Evolutionary conservation across 2,888 invertebrate genomes (phyloP).

Genomic region (Tetanocera ferruginea): DNA sequence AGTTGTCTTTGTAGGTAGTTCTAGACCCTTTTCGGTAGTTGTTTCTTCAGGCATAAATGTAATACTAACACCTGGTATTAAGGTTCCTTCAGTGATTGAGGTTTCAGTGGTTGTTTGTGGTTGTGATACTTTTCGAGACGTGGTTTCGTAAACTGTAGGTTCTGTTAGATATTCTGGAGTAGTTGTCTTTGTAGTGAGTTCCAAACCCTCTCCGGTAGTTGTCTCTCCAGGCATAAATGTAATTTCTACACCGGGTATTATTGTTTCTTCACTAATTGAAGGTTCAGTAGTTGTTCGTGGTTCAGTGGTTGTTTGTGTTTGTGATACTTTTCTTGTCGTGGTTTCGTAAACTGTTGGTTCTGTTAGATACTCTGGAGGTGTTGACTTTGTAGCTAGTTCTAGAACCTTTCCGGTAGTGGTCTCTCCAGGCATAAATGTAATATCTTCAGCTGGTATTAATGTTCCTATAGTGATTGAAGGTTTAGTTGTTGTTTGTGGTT

Average conservation of each 20-base stretch:
- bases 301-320: constrained; percentile 42
- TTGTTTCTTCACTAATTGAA: too few relatives aligned
- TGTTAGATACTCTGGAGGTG: background rate
- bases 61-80: constrained; percentile 9
- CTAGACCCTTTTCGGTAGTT: background rate
- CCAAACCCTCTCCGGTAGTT: too few relatives aligned
- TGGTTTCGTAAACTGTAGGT: background rate
- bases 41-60: background rate
- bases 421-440: background rate
- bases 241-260: too few relatives aligned
- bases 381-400: background rate
- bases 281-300: too few relatives aligned
- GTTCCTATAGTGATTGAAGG: too few relatives aligned
- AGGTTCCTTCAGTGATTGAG: too few relatives aligned
- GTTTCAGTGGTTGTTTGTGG: constrained; percentile 42
- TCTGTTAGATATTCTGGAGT: too few relatives aligned
- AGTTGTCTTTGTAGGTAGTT: background rate
- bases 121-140: constrained; percentile 15
- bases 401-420: background rate
- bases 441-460: too few relatives aligned
- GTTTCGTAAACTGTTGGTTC: background rate
- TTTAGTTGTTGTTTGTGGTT: too few relatives aligned
- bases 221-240: too few relatives aligned
- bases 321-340: constrained; percentile 3
- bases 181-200: too few relatives aligned